phyloP scores from a whole-genome alignment of 2,797 vertebrate genomes.

The Sphenodon punctatus region DNA sequence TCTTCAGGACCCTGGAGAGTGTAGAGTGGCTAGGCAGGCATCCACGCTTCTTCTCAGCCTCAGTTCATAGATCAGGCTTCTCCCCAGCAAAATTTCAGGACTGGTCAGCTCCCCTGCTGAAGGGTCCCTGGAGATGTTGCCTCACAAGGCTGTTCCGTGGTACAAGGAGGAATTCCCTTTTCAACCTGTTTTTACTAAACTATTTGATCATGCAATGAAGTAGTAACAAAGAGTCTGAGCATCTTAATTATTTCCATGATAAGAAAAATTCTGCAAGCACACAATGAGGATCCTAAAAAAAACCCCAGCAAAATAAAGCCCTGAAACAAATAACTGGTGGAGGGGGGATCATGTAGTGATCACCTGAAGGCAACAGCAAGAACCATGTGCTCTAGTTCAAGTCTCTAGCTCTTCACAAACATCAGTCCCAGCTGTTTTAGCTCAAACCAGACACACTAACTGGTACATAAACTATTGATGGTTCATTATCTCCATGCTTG shows the following conservation, averaged over 20 bases:
- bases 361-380: background rate
- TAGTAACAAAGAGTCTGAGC: background rate
- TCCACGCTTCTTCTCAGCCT: too few species aligned
- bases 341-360: background rate
- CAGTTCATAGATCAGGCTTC: too few species aligned
- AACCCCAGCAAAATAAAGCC: background rate
- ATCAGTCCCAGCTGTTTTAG: slow-evolving; percentile 35
- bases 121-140: too few species aligned
- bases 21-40: too few species aligned
- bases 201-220: background rate
- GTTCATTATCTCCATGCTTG: slow-evolving; percentile 25
- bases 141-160: too few species aligned
- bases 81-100: too few species aligned
- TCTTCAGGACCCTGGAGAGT: too few species aligned
- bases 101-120: too few species aligned
- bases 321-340: slow-evolving; percentile 11
- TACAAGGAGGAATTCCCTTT: slow-evolving; percentile 7
- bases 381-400: background rate
- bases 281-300: background rate
- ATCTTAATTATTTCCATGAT: background rate
- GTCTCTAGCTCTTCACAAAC: slow-evolving; percentile 28
- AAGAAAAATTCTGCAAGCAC: background rate
- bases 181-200: background rate
- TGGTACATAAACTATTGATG: slow-evolving; percentile 53
- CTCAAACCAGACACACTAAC: slow-evolving; percentile 16